Percentiles rank a stretch among this genome's conserved stretches.
These are phyloP conservation scores for Tiliacea citrago DNA, from an alignment of 2,888 invertebrate genomes.

Conservation along the genomic window DNA sequence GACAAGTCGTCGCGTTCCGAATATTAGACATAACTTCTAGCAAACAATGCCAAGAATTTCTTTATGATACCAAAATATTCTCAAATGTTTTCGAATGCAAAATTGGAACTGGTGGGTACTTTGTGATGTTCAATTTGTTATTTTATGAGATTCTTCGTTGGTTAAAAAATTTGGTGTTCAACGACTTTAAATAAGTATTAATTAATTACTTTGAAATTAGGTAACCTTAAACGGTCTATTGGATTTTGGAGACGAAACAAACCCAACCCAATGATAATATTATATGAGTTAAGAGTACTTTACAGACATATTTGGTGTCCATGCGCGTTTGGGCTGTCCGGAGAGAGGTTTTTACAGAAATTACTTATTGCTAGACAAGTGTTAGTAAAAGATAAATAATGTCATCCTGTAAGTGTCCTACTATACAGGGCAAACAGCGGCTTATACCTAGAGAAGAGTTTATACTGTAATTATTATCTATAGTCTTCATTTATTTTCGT, in stretches of 20 bases:
- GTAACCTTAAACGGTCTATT: neutral
- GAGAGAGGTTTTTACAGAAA: neutral
- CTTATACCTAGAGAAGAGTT: neutral
- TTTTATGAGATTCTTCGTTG: conserved; percentile 34
- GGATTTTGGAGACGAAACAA: neutral
- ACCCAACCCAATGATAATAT: neutral
- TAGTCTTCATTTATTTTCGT: too few species aligned
- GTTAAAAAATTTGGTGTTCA: conserved; percentile 24
- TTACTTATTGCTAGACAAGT: neutral
- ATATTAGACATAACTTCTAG: conserved; percentile 63
- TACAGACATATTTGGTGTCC: neutral
- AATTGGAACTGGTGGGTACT: conserved; percentile 46
- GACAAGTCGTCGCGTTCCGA: conserved; percentile 46
- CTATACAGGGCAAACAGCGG: neutral
- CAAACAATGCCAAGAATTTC: conserved; percentile 66
- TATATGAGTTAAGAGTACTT: neutral
- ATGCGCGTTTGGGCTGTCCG: neutral
- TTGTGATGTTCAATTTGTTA: conserved; percentile 46
- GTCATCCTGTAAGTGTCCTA: neutral
- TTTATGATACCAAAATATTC: conserved; percentile 64
- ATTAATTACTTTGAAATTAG: conserved; percentile 19
- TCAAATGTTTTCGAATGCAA: conserved; percentile 56
- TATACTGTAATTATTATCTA: too few species aligned
- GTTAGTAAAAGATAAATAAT: neutral
- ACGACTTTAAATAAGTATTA: neutral